Percentiles rank a stretch among this genome's conserved stretches.
phyloP scores from a whole-genome alignment of 53 echinoderm and acorn worm species.

The Apostichopus leukothele region DNA sequence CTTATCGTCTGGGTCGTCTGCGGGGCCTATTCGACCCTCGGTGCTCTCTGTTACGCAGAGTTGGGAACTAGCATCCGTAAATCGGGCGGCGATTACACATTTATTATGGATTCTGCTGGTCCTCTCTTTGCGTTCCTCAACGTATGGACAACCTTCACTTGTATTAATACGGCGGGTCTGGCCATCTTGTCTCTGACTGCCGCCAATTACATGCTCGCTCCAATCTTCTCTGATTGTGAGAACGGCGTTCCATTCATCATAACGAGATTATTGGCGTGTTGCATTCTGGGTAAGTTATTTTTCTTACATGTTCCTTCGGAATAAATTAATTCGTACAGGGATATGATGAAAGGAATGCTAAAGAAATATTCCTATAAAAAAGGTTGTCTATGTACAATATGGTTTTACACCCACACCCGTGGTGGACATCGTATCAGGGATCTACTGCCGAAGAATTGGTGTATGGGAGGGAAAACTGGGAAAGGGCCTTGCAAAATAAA shows the following conservation, averaged over 20 bases:
- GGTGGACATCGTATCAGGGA: no score
- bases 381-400: no score
- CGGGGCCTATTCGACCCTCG: conserved; percentile 68
- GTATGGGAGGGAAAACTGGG: no score
- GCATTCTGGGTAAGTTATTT: no score
- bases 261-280: not conserved
- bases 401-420: no score
- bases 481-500: no score
- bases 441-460: no score
- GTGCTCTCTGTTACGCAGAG: conserved; percentile 84
- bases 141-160: conserved; percentile 58
- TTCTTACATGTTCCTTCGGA: no score
- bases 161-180: conserved; percentile 46
- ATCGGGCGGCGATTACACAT: conserved; percentile 82
- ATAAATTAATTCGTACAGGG: no score
- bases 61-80: conserved; percentile 71
- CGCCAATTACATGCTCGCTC: conserved; percentile 55
- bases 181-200: conserved; percentile 60
- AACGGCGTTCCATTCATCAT: not conserved
- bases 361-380: no score
- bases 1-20: conserved; percentile 73
- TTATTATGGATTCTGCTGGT: conserved; percentile 64
- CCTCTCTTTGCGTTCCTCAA: conserved; percentile 66
- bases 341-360: no score
- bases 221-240: conserved; percentile 57